phyloP scores from a whole-genome alignment of 1,140 invertebrate species.

The Riptortus pedestris region DNA sequence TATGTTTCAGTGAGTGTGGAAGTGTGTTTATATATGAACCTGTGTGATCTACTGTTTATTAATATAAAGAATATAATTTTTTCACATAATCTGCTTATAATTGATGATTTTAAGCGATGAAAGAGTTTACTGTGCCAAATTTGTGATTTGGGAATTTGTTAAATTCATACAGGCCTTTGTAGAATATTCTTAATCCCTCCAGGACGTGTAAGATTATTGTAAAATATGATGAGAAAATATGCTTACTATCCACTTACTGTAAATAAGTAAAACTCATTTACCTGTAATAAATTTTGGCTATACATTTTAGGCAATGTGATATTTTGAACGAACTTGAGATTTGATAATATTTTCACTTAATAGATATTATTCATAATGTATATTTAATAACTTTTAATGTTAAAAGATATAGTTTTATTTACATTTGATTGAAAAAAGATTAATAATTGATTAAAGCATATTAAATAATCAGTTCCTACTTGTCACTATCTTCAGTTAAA shows the following conservation, averaged over 20 bases:
- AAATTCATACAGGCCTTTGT: conserved; percentile 12
- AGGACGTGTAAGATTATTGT: conserved; percentile 6
- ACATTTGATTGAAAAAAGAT: not conserved
- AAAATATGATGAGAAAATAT: conserved; percentile 8
- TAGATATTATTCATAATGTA: conserved; percentile 4
- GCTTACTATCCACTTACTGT: conserved; percentile 5
- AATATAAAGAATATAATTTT: not conserved
- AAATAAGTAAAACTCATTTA: conserved; percentile 9
- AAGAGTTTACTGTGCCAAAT: conserved; percentile 12
- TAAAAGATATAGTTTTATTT: too few relatives aligned
- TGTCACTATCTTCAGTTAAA: not conserved
- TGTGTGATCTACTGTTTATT: conserved; percentile 10
- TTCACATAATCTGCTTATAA: not conserved
- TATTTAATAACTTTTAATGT: too few relatives aligned
- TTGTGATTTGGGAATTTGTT: conserved; percentile 3
- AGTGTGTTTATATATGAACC: conserved; percentile 3
- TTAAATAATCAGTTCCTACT: conserved; percentile 3
- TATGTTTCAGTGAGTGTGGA: conserved; percentile 7
- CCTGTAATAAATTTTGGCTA: conserved; percentile 11
- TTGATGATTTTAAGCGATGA: conserved; percentile 9
- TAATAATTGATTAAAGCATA: not conserved
- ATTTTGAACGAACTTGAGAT: conserved; percentile 16
- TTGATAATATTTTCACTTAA: conserved; percentile 16
- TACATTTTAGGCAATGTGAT: conserved; percentile 23
- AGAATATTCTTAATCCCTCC: conserved; percentile 15